Percentiles rank a stretch among this genome's conserved stretches.
These are phyloP conservation scores for Bombycilla garrulus DNA, from an alignment of 2,113 vertebrate species.

Conservation along the genomic window DNA sequence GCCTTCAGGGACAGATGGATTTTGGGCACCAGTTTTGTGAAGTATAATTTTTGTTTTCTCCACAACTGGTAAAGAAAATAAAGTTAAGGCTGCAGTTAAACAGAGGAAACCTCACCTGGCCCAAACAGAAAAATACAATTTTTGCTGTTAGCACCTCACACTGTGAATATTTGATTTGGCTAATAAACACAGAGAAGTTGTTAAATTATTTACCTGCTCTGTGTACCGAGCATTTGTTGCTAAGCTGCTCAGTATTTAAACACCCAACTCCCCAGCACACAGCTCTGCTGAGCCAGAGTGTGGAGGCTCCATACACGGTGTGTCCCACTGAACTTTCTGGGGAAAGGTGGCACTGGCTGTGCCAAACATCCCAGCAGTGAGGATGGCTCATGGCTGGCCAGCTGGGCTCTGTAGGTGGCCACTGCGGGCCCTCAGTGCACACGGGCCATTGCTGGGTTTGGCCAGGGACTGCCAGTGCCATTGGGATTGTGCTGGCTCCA, in stretches of 20 bases:
- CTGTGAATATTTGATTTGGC: slow-evolving; percentile 31
- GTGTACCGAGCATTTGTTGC: not conserved
- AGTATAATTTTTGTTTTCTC: not conserved
- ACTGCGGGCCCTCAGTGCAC: not conserved
- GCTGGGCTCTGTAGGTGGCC: not conserved
- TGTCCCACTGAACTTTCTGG: not conserved
- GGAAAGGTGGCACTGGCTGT: not conserved
- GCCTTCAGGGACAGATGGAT: not conserved
- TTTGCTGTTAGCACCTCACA: not conserved
- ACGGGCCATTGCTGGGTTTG: not conserved
- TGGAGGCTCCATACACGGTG: accelerated
- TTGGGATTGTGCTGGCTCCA: not conserved
- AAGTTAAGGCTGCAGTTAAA: not conserved
- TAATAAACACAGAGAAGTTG: not conserved
- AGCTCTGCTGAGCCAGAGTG: not conserved
- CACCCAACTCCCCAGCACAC: not conserved
- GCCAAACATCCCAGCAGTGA: not conserved
- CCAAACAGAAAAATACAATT: not conserved
- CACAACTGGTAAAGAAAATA: not conserved
- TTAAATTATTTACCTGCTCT: slow-evolving; percentile 36
- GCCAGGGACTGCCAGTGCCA: not conserved
- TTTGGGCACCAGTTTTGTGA: not conserved
- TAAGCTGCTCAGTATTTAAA: not conserved
- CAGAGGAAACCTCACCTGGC: not conserved
- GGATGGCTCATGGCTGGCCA: not conserved